Evolutionary conservation across 2,113 vertebrate species (phyloP).

Genomic region (Diphyllodes magnificus): DNA sequence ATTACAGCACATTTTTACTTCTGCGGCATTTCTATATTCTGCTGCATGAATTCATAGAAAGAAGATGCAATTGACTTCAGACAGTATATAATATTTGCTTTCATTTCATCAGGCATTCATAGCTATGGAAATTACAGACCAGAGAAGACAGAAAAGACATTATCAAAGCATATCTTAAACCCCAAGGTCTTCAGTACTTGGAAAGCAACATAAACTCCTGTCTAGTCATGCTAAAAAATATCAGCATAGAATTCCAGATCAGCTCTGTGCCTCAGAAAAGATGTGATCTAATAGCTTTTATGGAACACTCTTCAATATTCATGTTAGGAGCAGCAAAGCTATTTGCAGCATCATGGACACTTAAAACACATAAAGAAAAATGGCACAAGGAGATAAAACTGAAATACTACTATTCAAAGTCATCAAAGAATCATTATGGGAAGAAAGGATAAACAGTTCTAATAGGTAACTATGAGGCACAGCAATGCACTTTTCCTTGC

Average conservation of each 20-base stretch:
- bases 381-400: not conserved
- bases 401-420: not conserved
- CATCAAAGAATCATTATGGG: not conserved
- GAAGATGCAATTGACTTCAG: not conserved
- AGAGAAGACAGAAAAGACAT: not conserved
- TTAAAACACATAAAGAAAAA: not conserved
- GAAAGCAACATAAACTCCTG: not conserved
- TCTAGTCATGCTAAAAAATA: not conserved
- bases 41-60: not conserved
- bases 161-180: not conserved
- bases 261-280: not conserved
- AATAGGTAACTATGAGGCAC: not conserved
- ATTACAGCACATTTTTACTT: not conserved
- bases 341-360: not conserved
- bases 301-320: not conserved
- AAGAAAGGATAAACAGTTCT: not conserved
- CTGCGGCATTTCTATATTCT: not conserved
- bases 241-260: not conserved
- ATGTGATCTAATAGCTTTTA: not conserved
- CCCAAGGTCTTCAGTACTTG: not conserved
- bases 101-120: not conserved
- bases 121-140: not conserved
- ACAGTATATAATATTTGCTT: not conserved
- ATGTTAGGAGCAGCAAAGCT: not conserved
- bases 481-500: not conserved